Evolutionary conservation across 2,888 invertebrate species (phyloP).

Genomic region (Monopis laevigella): DNA sequence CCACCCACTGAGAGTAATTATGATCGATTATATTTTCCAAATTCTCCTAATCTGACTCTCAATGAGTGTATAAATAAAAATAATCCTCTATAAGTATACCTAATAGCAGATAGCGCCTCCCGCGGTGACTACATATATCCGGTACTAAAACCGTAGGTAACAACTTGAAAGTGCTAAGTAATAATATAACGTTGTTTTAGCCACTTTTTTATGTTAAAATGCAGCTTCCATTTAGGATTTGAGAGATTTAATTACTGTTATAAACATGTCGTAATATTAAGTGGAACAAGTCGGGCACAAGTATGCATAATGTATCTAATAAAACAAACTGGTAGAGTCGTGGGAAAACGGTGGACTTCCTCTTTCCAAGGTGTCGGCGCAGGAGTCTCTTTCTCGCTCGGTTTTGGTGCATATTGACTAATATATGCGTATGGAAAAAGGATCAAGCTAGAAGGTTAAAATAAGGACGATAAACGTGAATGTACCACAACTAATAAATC

Average conservation of each 20-base stretch:
- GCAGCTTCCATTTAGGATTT: not conserved
- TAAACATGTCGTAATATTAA: not conserved
- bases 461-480: too few species aligned
- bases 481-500: too few species aligned
- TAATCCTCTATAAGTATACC: not conserved
- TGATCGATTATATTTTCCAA: conserved; percentile 1
- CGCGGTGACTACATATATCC: not conserved
- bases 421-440: too few species aligned
- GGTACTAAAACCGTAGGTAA: not conserved
- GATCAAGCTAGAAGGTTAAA: too few species aligned
- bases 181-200: not conserved
- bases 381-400: too few species aligned
- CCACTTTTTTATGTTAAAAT: not conserved
- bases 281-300: not conserved
- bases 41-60: not conserved
- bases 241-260: not conserved
- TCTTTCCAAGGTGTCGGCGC: not conserved
- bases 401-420: too few species aligned
- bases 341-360: conserved; percentile 3
- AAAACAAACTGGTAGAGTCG: conserved; percentile 1
- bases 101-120: not conserved
- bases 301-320: conserved; percentile 5
- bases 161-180: conserved; percentile 1
- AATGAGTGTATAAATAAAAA: not conserved
- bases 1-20: conserved; percentile 2